Conservation (phyloP, 2,113 vertebrate species). For the Anhinga anhinga region DNA sequence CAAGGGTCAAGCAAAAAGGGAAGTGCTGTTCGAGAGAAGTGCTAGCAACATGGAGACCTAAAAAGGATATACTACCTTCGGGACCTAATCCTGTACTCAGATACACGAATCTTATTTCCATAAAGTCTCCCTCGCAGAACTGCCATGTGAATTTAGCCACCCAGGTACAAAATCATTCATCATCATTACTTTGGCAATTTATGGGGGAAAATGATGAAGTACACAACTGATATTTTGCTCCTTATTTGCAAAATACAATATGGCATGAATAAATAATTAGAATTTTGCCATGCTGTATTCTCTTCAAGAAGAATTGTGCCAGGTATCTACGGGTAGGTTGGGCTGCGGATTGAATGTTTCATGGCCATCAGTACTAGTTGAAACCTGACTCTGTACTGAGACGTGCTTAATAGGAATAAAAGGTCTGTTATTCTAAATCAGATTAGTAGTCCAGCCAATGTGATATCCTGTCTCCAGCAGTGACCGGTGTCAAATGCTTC, state of each 20-base stretch:
- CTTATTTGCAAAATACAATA: background rate
- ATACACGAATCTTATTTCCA: background rate
- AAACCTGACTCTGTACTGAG: conserved; percentile 28
- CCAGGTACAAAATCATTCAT: background rate
- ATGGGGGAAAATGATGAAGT: background rate
- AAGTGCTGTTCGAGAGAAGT: background rate
- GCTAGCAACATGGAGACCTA: background rate
- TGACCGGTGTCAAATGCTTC: conserved; percentile 8
- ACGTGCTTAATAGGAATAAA: conserved; percentile 29
- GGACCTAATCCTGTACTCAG: background rate
- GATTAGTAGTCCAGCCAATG: conserved; percentile 42
- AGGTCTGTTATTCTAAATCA: conserved; percentile 53
- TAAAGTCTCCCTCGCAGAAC: background rate
- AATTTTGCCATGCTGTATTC: background rate
- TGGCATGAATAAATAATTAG: background rate
- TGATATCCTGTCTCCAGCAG: conserved; percentile 38
- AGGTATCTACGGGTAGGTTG: background rate
- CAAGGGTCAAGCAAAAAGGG: background rate
- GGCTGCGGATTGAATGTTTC: background rate
- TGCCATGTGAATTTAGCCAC: background rate
- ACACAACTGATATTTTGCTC: background rate
- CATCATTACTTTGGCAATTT: background rate
- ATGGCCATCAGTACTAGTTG: conserved; percentile 1
- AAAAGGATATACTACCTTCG: background rate
- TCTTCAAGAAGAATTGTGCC: background rate